Base-by-base conservation (phyloP, 2,113 vertebrate species). In the Halichoeres trimaculatus region DNA sequence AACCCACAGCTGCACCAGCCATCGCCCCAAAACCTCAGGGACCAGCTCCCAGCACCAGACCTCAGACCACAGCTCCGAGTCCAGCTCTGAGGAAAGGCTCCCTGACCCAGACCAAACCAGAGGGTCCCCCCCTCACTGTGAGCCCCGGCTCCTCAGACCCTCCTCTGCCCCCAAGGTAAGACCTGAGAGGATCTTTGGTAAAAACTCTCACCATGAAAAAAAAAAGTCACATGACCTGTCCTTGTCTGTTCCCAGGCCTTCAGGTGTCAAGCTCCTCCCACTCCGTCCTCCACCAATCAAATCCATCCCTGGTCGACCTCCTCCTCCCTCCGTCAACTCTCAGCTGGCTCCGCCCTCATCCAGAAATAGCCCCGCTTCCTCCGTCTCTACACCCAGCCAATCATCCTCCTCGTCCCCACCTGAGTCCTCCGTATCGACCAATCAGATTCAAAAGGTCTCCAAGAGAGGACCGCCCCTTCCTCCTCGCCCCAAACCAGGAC, bases 401-500 rank as follows among this genome's bases (percentile, higher is more conserved):
- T 8, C 59, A 57, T 20, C 73, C 12, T 41, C 70, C 8, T 11
- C 70, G 24, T 66, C 58, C 53, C 84, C 4, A 16, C 43, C 14
- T 5, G 11, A 88, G 17, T 91, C 94, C 23, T 74, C 83, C 23
- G 93, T 92, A 13, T 61, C 89, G 75, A 90, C 95, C 85, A 95
- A 92, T 78, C 95, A 94, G 87, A 17, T 83, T 78, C 95, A 93
- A 48, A 87, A 85, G 71, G 85, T 90, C 23, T 81, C 87, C 51
- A 96, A 89, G 88, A 92, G 89, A 90, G 95, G 97, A 41, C 97
- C 96, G 8, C 95, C 95, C 30, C 95, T 99, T 74, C 98, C 98
- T 40, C 97, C 98, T 58, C 94, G 97, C 59, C 98, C 98, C 22
- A 96, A 93, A 81, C 95, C 96, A 0, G 97, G 97, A 88, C 97